phyloP scores from a whole-genome alignment of 2,888 invertebrate genomes.

The Charanyca ferruginea region DNA sequence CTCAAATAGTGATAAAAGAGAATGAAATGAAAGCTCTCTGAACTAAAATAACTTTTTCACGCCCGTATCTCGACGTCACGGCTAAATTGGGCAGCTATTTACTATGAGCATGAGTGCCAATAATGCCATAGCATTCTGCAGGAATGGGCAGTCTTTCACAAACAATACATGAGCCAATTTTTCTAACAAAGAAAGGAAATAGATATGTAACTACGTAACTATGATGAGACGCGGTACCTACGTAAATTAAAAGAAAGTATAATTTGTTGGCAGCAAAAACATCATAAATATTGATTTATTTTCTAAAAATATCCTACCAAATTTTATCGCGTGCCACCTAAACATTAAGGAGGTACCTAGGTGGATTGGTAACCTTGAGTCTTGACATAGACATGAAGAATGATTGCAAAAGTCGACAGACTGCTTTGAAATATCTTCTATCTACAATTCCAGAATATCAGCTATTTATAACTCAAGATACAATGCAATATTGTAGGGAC shows the following conservation, averaged over 20 bases:
- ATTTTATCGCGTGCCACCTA: neutral
- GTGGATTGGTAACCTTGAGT: neutral
- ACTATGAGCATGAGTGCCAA: constrained; percentile 48
- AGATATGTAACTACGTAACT: neutral
- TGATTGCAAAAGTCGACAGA: no score
- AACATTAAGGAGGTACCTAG: neutral
- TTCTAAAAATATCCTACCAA: constrained; percentile 21
- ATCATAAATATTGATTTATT: constrained; percentile 15
- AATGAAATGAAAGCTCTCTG: constrained; percentile 6
- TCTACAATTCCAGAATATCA: neutral
- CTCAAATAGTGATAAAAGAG: constrained; percentile 24
- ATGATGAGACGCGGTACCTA: constrained; percentile 21
- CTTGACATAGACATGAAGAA: constrained; percentile 6
- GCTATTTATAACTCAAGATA: neutral
- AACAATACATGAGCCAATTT: constrained; percentile 37
- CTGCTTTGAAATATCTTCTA: neutral
- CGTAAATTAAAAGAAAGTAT: neutral
- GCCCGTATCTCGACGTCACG: constrained; percentile 34
- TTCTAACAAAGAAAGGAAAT: constrained; percentile 24
- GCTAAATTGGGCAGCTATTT: constrained; percentile 36
- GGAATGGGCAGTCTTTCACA: constrained; percentile 10
- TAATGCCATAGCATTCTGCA: constrained; percentile 23
- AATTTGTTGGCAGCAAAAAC: neutral
- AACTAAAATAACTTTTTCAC: constrained; percentile 27
- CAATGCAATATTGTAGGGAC: neutral